Base-by-base conservation (phyloP, 2,888 invertebrate species). In the Ptilodon capucinus region DNA sequence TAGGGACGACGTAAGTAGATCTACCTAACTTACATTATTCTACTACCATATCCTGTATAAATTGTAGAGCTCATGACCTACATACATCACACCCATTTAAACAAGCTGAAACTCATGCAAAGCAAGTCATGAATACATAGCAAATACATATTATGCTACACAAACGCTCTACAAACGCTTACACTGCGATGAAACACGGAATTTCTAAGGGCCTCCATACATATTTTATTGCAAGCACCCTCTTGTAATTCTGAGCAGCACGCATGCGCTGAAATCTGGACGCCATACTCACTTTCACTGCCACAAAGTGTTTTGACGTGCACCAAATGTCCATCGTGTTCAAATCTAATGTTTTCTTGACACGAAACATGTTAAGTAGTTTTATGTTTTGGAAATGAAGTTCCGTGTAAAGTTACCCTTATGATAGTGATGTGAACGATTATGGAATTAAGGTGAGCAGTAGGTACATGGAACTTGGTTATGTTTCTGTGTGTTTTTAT, bases 221-320 rank as follows among this genome's bases (percentile, higher is more conserved):
- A 71, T 73, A 71, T 74, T 76, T 72, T 54, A 72, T 69, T 51
- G 57, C 57, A 56, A 64, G 65, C 73, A 77, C 71, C 77, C 76
- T 66, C 68, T 61, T 63, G 59, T 59, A 54, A 61, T 65, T 54
- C 62, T 57, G 39, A 64, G 47, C 51, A 62, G 40, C 54, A 83
- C 90, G 90, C 90, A 91, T 91, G 90, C 90, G 90, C 84, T 62
- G 67, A 76, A 78, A 71, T 71, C 75, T 75, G 71, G 86, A 87
- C 89, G 90, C 90, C 84, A 81, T 83, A 75, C 81, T 79, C 76
- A 82, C 83, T 84, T 84, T 85, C 83, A 81, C 79, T 81, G 72
- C 75, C 73, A 74, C 75, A 71, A 76, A 76, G 78, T 89, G 85
- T 89, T 87, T 86, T 90, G 86, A 87, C 86, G 81, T 81, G 72